A percentile compares a stretch with the other conserved stretches of the same genome.
Evolutionary conservation across 1,140 invertebrate genomes (phyloP).

Genomic region (Aphelinus atriplicis): DNA sequence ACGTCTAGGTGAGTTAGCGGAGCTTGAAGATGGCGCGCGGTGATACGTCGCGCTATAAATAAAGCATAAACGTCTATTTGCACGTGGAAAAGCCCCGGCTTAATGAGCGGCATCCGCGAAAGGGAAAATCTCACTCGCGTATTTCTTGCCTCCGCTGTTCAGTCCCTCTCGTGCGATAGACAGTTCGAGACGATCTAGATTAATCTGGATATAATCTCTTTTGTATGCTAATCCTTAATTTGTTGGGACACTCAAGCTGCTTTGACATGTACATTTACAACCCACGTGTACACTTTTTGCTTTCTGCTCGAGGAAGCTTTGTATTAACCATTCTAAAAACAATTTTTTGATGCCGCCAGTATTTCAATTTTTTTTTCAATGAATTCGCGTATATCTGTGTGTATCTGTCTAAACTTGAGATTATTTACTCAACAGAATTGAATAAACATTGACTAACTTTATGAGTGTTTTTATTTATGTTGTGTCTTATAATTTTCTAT

Average conservation of each 20-base stretch:
- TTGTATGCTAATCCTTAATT: constrained; percentile 40
- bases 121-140: constrained; percentile 11
- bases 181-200: not conserved
- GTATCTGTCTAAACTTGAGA: too few relatives aligned
- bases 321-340: too few relatives aligned
- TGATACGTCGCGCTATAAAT: constrained; percentile 38
- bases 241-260: constrained; percentile 27
- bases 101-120: constrained; percentile 37
- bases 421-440: too few relatives aligned
- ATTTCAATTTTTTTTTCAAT: too few relatives aligned
- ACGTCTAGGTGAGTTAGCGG: constrained; percentile 22
- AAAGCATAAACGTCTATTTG: constrained; percentile 41
- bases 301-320: too few relatives aligned
- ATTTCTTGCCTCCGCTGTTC: not conserved
- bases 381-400: too few relatives aligned
- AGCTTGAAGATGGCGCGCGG: constrained; percentile 38
- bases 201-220: constrained; percentile 34
- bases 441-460: too few relatives aligned
- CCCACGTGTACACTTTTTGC: constrained; percentile 6
- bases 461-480: too few relatives aligned
- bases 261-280: constrained; percentile 28
- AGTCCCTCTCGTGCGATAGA: not conserved
- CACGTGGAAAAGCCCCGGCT: constrained; percentile 33
- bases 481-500: too few relatives aligned
- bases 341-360: too few relatives aligned